Percentiles rank a stretch among this genome's conserved stretches.
Evolutionary conservation across 2,797 vertebrate species (phyloP).

Genomic region (Tokudaia tokunoshimensis): DNA sequence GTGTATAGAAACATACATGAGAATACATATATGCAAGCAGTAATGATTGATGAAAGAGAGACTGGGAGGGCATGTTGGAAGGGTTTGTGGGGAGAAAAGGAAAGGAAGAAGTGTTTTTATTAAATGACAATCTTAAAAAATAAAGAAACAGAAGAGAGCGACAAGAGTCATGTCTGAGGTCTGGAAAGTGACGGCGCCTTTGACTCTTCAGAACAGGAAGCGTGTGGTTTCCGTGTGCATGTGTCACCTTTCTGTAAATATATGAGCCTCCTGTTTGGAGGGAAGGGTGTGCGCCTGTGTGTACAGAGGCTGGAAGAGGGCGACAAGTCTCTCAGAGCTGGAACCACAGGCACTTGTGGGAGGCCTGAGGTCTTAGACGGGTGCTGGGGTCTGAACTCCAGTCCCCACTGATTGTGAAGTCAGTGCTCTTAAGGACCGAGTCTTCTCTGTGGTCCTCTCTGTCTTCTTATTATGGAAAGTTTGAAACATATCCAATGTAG

Average conservation of each 20-base stretch:
- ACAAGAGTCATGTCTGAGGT: too few relatives aligned
- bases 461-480: conserved; percentile 24
- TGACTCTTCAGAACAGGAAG: neutral
- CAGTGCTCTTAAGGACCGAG: neutral
- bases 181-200: neutral
- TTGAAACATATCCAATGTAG: neutral
- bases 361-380: neutral
- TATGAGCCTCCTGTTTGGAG: neutral
- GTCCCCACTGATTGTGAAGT: neutral
- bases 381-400: neutral
- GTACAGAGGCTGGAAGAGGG: neutral
- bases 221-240: neutral
- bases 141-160: neutral
- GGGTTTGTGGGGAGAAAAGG: neutral
- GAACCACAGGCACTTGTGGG: too few relatives aligned
- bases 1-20: neutral
- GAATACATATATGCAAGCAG: neutral
- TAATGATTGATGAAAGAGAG: neutral
- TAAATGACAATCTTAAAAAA: neutral
- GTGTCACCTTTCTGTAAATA: neutral
- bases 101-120: neutral
- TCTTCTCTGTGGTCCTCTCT: neutral
- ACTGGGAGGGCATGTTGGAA: too few relatives aligned
- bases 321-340: neutral
- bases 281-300: neutral